Base-by-base conservation (phyloP, 2,113 vertebrate species). In the Macquaria ambigua region DNA sequence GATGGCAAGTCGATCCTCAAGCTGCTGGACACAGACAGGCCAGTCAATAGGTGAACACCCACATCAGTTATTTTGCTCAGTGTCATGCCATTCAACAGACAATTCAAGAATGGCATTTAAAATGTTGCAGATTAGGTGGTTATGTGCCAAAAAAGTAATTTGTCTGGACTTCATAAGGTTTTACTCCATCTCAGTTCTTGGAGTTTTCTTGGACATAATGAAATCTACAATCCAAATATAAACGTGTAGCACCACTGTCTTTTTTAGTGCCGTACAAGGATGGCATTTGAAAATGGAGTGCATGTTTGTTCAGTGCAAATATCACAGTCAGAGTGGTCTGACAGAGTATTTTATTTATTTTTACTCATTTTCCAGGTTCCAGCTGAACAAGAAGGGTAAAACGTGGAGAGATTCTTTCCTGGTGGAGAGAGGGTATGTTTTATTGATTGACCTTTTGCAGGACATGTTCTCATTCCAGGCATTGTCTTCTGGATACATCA, bases 1-100 rank as follows among this genome's bases (percentile, higher is more conserved):
- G 98, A 99, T 8, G 98, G 98, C 64, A 99, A 99, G 87, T 99
- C 98, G 10, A 97, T 99, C 94, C 96, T 99, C n/a, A 99, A 99
- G 76, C 93, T 99, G 52, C 92, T 99, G 90, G 97, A 98, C 86
- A 96, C 96, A 0, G 98, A 98, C 58, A 96, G 91, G 86, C 97
- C 97, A 0, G 95, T 96, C 52, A 99, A 99, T 79, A 97, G 98
- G 98, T 99, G 93, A 87, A 67, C 71, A 77, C 61, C n/a, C 28
- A 52, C 78, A 63, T 71, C 34, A 37, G 4, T 41, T 41, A 20
- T 14, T 50, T 56, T 23, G 21, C 25, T 62, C 62, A 0, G 0
- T 37, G 11, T 68, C 16, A 48, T 68, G 2, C 14, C 53, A 70
- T 86, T 85, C 16, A 79, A 8, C 12, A 53, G 3, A 41, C 1